phyloP scores from a whole-genome alignment of 1,140 invertebrate genomes.

The Listronotus bonariensis region DNA sequence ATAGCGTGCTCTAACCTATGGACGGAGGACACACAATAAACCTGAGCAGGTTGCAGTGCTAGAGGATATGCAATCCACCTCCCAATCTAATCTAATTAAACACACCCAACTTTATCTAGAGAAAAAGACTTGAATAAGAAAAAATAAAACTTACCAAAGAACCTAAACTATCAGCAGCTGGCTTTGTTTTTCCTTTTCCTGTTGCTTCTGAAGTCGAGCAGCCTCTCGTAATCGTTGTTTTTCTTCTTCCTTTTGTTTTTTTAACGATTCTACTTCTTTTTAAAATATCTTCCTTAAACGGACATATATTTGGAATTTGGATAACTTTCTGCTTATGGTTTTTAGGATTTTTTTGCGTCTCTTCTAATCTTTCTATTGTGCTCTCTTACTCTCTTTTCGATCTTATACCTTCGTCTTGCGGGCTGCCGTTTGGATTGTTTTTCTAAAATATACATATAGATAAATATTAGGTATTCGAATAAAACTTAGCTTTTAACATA shows the following conservation, averaged over 20 bases:
- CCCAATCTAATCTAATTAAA: no score
- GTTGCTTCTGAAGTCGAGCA: constrained; percentile 62
- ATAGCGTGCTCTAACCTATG: no score
- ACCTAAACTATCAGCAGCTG: constrained; percentile 33
- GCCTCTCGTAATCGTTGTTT: constrained; percentile 66
- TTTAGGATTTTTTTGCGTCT: constrained; percentile 76
- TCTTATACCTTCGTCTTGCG: constrained; percentile 81
- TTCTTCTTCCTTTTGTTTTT: constrained; percentile 78
- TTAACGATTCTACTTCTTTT: constrained; percentile 80
- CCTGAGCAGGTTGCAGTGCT: no score
- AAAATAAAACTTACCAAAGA: constrained; percentile 37
- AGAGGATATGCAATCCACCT: no score
- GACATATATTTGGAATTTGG: constrained; percentile 88
- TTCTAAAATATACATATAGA: constrained; percentile 57
- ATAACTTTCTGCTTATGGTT: constrained; percentile 77
- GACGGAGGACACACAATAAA: no score
- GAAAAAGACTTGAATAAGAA: constrained; percentile 3
- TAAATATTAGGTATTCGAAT: background rate
- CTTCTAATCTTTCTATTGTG: constrained; percentile 82
- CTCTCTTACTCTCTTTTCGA: constrained; percentile 88
- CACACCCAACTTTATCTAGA: background rate
- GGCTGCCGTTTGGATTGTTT: constrained; percentile 79
- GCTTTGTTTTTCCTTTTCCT: constrained; percentile 59
- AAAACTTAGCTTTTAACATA: constrained; percentile 4
- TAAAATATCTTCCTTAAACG: constrained; percentile 90